Base-by-base conservation (phyloP, 64 coral and sea anemone genomes). In the Pachyseris speciosa region DNA sequence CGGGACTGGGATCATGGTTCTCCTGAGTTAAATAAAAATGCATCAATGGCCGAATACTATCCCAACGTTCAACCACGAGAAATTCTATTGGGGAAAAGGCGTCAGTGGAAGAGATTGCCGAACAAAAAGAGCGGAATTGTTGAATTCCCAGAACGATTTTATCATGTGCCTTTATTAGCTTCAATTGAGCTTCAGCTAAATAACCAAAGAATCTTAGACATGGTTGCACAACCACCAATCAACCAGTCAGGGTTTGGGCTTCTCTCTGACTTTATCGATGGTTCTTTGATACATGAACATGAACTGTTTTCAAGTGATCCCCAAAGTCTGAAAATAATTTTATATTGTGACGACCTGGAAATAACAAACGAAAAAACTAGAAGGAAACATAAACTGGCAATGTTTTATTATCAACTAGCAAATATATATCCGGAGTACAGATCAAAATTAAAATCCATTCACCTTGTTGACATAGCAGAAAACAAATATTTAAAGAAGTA, bases 401-500 rank as follows among this genome's bases (percentile, higher is more conserved):
- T 74, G 29, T 85, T 29, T 84, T 84, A 84, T 28, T 84, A 42
- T 67, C 36, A 67, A 34, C 58, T 70, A 7, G 42, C 26, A 19
- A 85, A 70, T 33, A 16, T 85, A 11, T 33, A 33, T 15, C 22
- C 64, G 49, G 9, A 69, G 33, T 60, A 36, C 36, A 20, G 78
- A 0, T 83, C 78, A 36, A 83, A 63, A 7, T 69, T 57, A 67
- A 84, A n/a, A 19, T 29, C 64, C 63, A 40, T 32, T 19, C 36
- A 41, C 11, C 59, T 64, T 64, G 24, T 64, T 64, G 20, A 9
- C 4, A 64, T 24, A 5, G 24, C 28, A 26, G 7, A 64, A 27
- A 9, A 75, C 11, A 83, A 85, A 33, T 57, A 64, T 9, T 57
- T 88, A 17, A 72, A 87, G 30, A 85, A 58, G 37, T 93, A 87